Conservation (phyloP, 2,888 invertebrate genomes). For the Pecten maximus region DNA sequence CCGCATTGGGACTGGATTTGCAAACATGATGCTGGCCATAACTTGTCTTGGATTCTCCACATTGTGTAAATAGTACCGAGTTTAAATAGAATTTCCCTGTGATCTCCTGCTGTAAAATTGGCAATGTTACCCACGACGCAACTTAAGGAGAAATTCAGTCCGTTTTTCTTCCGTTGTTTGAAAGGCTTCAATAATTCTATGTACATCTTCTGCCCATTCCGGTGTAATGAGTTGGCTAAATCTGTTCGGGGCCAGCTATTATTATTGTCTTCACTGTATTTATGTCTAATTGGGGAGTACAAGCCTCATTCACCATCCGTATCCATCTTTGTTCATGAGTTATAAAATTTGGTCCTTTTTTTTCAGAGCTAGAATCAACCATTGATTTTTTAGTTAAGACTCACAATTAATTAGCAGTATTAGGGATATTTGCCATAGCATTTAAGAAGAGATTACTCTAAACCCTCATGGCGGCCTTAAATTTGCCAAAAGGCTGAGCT, state of each 20-base stretch:
- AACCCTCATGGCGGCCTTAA: conserved; percentile 36
- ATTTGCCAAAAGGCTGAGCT: conserved; percentile 16
- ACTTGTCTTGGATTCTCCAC: not conserved
- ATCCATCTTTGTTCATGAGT: conserved; percentile 47
- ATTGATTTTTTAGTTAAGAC: conserved; percentile 53
- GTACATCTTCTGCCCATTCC: conserved; percentile 50
- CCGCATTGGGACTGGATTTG: not conserved
- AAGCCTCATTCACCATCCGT: conserved; percentile 12
- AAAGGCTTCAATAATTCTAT: conserved; percentile 45
- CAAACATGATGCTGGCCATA: not conserved
- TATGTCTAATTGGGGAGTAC: conserved; percentile 48
- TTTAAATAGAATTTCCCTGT: conserved; percentile 42
- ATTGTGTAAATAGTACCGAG: not conserved
- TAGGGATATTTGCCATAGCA: conserved; percentile 43
- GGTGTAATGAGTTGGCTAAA: conserved; percentile 49
- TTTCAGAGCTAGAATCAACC: conserved; percentile 39
- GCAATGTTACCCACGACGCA: conserved; percentile 49
- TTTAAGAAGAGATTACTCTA: conserved; percentile 50
- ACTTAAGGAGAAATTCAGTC: conserved; percentile 43
- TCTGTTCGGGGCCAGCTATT: conserved; percentile 48
- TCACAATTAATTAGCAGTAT: conserved; percentile 59
- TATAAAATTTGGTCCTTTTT: conserved; percentile 41
- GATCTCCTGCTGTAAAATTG: conserved; percentile 51
- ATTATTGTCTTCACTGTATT: conserved; percentile 46
- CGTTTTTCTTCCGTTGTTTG: conserved; percentile 40